phyloP scores from a whole-genome alignment of 92 coral and sea anemone species.

The Bergia sp. region DNA sequence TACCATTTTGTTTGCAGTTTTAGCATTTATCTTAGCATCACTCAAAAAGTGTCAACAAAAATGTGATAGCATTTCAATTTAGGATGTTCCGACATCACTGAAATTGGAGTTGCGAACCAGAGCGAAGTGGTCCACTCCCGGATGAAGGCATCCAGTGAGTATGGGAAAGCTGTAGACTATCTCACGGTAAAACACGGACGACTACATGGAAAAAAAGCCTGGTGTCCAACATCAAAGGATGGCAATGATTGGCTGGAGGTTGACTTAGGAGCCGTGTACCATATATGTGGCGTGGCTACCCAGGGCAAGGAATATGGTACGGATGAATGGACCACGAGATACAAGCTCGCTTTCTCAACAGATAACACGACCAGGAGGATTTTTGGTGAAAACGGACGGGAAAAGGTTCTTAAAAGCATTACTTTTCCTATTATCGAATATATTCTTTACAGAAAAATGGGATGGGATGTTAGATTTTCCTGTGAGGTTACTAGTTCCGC shows the following conservation, averaged over 20 bases:
- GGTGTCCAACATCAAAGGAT: slow-evolving; percentile 55
- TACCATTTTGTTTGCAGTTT: too few relatives aligned
- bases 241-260: slow-evolving; percentile 62
- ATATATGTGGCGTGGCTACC: slow-evolving; percentile 71
- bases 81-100: slow-evolving; percentile 50
- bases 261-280: slow-evolving; percentile 59
- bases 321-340: slow-evolving; percentile 59
- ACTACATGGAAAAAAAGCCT: slow-evolving; percentile 53
- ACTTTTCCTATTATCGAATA: neutral
- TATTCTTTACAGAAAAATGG: too few relatives aligned
- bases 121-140: slow-evolving; percentile 45
- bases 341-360: slow-evolving; percentile 50
- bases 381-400: slow-evolving; percentile 36
- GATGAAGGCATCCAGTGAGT: slow-evolving; percentile 58
- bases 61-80: neutral
- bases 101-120: slow-evolving; percentile 57
- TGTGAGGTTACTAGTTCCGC: neutral
- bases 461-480: neutral
- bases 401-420: neutral
- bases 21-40: too few relatives aligned
- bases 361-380: slow-evolving; percentile 48
- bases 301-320: slow-evolving; percentile 60
- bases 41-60: neutral
- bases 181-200: slow-evolving; percentile 72
- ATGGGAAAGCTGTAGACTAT: slow-evolving; percentile 58